A percentile compares a stretch with the other conserved stretches of the same genome.
phyloP scores from a whole-genome alignment of 2,113 vertebrate species.

The Cichladusa arquata region DNA sequence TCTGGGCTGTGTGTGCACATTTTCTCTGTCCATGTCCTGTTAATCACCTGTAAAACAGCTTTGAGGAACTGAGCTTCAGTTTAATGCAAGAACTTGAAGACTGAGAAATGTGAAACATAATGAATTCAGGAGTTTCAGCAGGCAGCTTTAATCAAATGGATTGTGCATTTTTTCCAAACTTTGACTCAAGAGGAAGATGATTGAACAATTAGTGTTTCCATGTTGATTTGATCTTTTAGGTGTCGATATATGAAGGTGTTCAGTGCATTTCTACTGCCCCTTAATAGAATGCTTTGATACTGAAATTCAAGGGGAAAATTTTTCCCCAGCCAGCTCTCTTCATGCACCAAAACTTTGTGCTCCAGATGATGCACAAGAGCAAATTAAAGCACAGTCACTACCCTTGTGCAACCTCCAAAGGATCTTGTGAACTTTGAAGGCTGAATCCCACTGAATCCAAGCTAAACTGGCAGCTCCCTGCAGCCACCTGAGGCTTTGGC shows the following conservation, averaged over 20 bases:
- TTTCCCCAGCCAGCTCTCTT: not conserved
- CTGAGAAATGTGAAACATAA: not conserved
- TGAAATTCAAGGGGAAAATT: not conserved
- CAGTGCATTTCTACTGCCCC: not conserved
- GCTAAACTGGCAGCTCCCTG: not conserved
- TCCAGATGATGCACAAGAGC: not conserved
- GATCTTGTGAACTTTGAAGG: not conserved
- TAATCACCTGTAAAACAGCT: not conserved
- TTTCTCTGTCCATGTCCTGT: not conserved
- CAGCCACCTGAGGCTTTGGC: not conserved
- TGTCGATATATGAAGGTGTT: not conserved
- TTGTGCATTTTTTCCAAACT: not conserved
- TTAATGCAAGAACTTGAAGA: not conserved
- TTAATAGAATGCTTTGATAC: not conserved
- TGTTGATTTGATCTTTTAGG: not conserved
- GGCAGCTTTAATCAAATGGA: not conserved
- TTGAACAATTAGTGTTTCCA: not conserved
- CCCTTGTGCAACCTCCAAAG: not conserved
- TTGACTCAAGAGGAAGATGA: not conserved
- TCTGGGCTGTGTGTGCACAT: not conserved
- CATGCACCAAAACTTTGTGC: not conserved
- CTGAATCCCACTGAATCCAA: not conserved
- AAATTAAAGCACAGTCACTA: not conserved
- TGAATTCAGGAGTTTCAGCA: not conserved
- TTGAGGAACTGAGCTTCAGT: not conserved